Base-by-base conservation (phyloP, 1,140 invertebrate species). In the Mycetomoellerius zeteki region DNA sequence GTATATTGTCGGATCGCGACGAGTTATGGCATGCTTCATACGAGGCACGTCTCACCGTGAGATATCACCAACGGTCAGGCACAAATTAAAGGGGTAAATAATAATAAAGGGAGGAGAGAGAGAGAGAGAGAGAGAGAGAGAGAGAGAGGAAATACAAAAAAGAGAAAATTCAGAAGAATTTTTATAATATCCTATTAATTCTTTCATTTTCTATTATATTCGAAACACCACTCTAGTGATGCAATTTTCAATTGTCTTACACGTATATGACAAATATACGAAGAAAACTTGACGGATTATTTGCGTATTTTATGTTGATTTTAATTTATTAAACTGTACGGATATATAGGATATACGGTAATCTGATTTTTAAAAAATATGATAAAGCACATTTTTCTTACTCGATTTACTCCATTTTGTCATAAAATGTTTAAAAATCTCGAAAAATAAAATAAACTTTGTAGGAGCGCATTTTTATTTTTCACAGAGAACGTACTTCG, bases 61-160 rank as follows among this genome's bases (percentile, higher is more conserved):
- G 80, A 84, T 84, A 84, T 75, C 54, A 69, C n/a, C 80, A 37
- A 62, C 80, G 56, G 50, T 75, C 69, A 24, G 37, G 54, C 71
- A 62, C 80, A 84, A 84, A 84, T 84, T 84, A 84, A 84, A 84
- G 54, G 56, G 54, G 50, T 84, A 84, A 84, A 84, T 84, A 84
- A 75, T 82, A 75, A 89, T 89, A 88, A 85, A 78, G 33, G 65
- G 72, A 85, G 47, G 2, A 60, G 60, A 43, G 64, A 87, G 64
- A 72, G 50, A 52, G 62, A 85, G 14, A 16, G 21, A 72, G 67
- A 67, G 7, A 72, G 21, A 67, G 7, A 72, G 21, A 50, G 14
- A 71, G 16, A 58, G 12, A 47, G 14, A 62, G 27, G 33, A 30
- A 7, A 19, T 6, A 19, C 2, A 7, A 19, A 73, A 30, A 78